Evolutionary conservation across 1,140 invertebrate species (phyloP).

Genomic region (Anadara kagoshimensis): DNA sequence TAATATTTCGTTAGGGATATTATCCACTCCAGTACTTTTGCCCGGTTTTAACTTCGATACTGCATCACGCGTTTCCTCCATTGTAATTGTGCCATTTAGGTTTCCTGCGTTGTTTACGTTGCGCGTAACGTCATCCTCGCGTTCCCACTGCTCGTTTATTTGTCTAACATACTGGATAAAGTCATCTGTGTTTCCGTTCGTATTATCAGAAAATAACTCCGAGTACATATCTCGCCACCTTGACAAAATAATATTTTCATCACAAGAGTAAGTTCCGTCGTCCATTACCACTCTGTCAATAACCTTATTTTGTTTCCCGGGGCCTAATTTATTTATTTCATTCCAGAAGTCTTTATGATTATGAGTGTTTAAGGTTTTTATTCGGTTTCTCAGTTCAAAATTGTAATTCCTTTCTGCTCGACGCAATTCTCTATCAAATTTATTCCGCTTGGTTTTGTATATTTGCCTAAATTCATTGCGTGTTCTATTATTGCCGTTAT

Average conservation of each 20-base stretch:
- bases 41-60: background rate
- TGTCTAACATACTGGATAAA: background rate
- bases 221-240: background rate
- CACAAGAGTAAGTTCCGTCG: background rate
- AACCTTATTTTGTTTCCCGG: background rate
- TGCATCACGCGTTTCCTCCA: background rate
- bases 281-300: background rate
- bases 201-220: background rate
- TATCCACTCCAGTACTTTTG: background rate
- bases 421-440: background rate
- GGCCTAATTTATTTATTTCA: conserved; percentile 3
- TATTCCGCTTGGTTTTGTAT: background rate
- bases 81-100: background rate
- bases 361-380: background rate
- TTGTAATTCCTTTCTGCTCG: background rate
- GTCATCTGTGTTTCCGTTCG: background rate
- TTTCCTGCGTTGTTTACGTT: background rate
- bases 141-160: conserved; percentile 1
- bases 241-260: background rate
- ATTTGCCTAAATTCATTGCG: background rate
- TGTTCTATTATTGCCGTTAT: background rate
- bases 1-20: conserved; percentile 1
- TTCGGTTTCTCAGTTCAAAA: background rate
- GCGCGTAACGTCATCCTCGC: background rate
- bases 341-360: conserved; percentile 6